Base-by-base conservation (phyloP, 2,113 vertebrate species). In the Malaclemys terrapin region DNA sequence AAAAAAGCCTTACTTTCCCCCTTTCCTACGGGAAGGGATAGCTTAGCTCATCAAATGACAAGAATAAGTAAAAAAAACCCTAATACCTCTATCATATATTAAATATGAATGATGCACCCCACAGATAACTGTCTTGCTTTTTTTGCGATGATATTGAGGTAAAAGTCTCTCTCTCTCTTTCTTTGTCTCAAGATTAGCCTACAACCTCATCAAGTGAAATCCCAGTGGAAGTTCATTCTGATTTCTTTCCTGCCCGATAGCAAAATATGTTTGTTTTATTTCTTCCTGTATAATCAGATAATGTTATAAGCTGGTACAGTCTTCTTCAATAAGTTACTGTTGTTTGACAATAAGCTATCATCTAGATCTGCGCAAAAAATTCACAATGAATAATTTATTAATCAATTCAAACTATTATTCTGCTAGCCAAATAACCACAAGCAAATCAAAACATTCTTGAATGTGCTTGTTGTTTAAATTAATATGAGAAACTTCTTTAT, bases 361-460 rank as follows among this genome's bases (percentile, higher is more conserved):
- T 90, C 87, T 69, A 52, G 19, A 54, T 19, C 2, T 87, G 49
- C 76, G 1, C 62, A 91, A 29, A 93, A 89, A 93, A 35, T 84
- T 84, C 3, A 69, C n/a, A 80, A 54, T 91, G 83, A 95, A 89
- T 90, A 89, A 87, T 87, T 81, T 5, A 87, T 79, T 83, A 59
- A 94, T 92, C 62, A 11, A 2, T 90, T 92, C 90, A 89, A 62
- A 90, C 27, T 29, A 59, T 8, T 31, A 49, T 2, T 81, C 3
- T 91, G 17, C 31, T 25, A 3, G 1, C 47, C 54, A 91, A 93
- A 94, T 47, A 94, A 38, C 88, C 29, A 4, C 49, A 90, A 35
- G 87, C 9, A 0, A 31, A 91, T 86, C 42, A 89, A 93, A 93
- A 89, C 0, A 0, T 88, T 88, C 56, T 42, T 82, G 78, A 95